A percentile compares a stretch with the other conserved stretches of the same genome.
Evolutionary conservation across 2,113 vertebrate genomes (phyloP).

Genomic region (Gallinago paraguaiae): DNA sequence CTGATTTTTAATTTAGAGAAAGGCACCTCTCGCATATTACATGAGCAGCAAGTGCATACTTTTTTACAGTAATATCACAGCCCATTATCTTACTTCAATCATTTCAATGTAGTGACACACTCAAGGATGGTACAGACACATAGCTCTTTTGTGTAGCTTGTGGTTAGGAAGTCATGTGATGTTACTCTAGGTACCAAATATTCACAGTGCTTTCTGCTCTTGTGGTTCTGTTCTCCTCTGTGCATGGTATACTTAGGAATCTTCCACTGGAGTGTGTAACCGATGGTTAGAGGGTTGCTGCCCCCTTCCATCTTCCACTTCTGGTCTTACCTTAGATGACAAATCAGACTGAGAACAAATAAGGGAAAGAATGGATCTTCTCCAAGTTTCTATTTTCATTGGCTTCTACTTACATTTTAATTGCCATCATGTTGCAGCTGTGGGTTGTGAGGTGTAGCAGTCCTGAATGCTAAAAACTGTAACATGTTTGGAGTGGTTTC

Average conservation of each 20-base stretch:
- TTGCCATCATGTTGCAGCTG: neutral
- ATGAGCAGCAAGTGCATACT: neutral
- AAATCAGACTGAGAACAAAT: neutral
- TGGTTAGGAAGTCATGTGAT: neutral
- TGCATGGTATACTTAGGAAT: neutral
- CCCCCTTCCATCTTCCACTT: neutral
- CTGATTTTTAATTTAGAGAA: conserved; percentile 1
- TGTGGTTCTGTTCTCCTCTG: neutral
- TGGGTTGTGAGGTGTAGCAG: neutral
- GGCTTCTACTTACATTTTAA: neutral
- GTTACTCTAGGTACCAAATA: neutral
- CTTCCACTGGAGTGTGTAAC: neutral
- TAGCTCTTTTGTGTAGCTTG: neutral
- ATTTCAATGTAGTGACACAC: neutral
- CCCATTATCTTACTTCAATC: neutral
- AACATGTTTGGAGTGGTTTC: neutral
- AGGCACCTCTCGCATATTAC: neutral
- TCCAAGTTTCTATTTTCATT: neutral
- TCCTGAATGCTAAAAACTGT: neutral
- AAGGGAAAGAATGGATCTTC: neutral
- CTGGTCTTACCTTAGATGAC: neutral
- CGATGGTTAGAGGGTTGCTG: neutral
- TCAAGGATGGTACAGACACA: neutral
- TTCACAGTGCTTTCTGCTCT: neutral
- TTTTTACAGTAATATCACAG: neutral